Conservation (phyloP, 2,797 vertebrate species). For the Apodemus agrarius region DNA sequence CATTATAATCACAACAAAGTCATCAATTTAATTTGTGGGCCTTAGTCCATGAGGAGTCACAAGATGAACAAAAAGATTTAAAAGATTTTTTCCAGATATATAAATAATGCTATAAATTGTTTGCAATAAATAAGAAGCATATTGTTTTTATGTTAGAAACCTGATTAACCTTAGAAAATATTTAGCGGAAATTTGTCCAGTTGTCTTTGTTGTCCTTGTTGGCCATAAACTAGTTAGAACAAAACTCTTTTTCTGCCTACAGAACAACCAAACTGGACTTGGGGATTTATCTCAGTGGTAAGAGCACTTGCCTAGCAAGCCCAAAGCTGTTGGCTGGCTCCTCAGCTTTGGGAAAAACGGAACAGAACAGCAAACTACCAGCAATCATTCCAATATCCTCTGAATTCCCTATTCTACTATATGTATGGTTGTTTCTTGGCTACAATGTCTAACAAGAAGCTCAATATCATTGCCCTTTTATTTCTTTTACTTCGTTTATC, state of each 20-base stretch:
- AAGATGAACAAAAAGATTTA: neutral
- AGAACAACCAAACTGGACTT: neutral
- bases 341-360: neutral
- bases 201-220: neutral
- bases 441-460: conserved; percentile 25
- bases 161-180: neutral
- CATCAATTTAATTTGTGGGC: neutral
- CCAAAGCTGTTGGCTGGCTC: neutral
- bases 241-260: neutral
- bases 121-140: neutral
- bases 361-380: neutral
- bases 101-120: neutral
- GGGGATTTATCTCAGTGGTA: neutral
- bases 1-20: neutral
- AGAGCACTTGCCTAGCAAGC: neutral
- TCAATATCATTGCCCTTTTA: neutral
- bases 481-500: conserved; percentile 14
- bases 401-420: conserved; percentile 19
- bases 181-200: neutral
- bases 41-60: neutral
- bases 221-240: neutral
- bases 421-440: neutral
- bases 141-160: conserved; percentile 28
- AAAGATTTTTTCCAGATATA: neutral
- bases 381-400: neutral